Conservation (phyloP, 2,113 vertebrate genomes). For the Myrmophylax atrothorax region DNA sequence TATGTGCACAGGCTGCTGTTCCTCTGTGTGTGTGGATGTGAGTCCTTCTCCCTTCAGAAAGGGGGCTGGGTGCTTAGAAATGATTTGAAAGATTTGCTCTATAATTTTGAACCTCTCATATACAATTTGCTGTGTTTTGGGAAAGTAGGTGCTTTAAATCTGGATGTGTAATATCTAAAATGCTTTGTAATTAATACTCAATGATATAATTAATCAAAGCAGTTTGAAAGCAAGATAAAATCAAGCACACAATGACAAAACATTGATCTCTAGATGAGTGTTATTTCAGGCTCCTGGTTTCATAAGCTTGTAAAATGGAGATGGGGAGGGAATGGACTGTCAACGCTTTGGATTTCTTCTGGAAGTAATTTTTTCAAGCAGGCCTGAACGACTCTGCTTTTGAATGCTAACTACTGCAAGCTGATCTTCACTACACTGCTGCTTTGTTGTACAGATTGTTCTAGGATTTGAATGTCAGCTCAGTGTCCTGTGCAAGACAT, state of each 20-base stretch:
- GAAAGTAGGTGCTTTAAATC: background rate
- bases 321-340: background rate
- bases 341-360: accelerated
- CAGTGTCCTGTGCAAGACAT: background rate
- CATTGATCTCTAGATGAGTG: background rate
- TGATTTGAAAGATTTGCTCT: background rate
- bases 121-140: background rate
- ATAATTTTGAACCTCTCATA: background rate
- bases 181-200: background rate
- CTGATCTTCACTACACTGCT: background rate
- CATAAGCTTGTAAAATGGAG: background rate
- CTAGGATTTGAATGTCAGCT: background rate
- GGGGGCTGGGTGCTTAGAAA: background rate
- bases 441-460: background rate
- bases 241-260: background rate
- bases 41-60: background rate
- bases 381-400: background rate
- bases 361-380: background rate
- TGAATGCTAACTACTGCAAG: background rate
- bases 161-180: background rate
- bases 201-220: background rate
- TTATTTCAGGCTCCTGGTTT: background rate
- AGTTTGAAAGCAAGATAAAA: slow-evolving; percentile 10
- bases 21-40: background rate
- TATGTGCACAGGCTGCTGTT: background rate